Evolutionary conservation across 23 tunicate genomes (phyloP).

Genomic region (Ciona savignyi): DNA sequence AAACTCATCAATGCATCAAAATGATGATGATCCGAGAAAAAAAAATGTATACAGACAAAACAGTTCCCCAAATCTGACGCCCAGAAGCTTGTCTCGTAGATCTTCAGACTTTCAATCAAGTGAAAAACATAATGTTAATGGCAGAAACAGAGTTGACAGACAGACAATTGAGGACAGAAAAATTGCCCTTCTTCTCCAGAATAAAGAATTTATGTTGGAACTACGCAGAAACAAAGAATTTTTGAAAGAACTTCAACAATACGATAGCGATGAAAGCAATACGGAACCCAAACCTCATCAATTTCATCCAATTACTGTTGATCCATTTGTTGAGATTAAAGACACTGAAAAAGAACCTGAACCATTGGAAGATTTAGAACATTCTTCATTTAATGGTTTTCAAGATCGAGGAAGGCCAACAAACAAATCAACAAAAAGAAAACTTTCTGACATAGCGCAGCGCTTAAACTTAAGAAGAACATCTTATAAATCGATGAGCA

Average conservation of each 20-base stretch:
- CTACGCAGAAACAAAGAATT: conserved; percentile 67
- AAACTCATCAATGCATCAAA: no score
- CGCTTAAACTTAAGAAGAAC: conserved; percentile 41
- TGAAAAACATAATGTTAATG: neutral
- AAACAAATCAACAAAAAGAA: neutral
- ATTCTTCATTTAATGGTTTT: neutral
- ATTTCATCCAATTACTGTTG: neutral
- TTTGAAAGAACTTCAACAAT: conserved; percentile 56
- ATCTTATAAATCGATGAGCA: conserved; percentile 58
- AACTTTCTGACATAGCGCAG: conserved; percentile 38
- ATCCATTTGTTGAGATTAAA: neutral
- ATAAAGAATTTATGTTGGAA: conserved; percentile 77
- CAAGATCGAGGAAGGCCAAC: neutral
- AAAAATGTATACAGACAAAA: neutral
- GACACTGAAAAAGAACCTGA: neutral
- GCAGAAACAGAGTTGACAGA: neutral
- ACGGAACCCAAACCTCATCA: neutral
- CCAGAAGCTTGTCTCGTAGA: neutral
- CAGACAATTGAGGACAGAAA: conserved; percentile 50
- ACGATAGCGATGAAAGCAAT: neutral
- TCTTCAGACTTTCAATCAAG: neutral
- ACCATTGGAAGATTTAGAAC: neutral
- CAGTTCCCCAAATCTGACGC: neutral
- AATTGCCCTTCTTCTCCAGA: conserved; percentile 62
- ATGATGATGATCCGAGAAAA: no score